phyloP scores from a whole-genome alignment of 2,797 vertebrate genomes.

The Tolypeutes matacus region DNA sequence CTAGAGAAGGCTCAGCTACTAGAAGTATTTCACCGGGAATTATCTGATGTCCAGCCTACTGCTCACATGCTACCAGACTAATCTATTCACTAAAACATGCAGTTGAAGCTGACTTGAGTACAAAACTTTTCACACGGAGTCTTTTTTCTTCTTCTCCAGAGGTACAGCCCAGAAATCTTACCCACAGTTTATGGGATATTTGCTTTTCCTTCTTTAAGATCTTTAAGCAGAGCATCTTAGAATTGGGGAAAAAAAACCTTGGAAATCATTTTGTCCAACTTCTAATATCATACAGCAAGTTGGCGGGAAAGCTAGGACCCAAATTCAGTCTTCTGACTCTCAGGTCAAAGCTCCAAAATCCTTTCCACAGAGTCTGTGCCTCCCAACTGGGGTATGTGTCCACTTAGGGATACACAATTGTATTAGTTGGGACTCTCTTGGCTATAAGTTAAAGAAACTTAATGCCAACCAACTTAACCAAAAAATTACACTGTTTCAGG shows the following conservation, averaged over 20 bases:
- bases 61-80: neutral
- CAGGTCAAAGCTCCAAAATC: neutral
- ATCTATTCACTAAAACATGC: neutral
- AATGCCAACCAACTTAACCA: too few relatives aligned
- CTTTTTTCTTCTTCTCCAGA: neutral
- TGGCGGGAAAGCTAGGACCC: neutral
- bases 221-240: constrained; percentile 21
- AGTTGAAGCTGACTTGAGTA: neutral
- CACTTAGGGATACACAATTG: neutral
- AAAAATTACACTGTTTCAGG: too few relatives aligned
- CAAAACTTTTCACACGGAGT: neutral
- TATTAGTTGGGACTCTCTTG: neutral
- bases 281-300: neutral
- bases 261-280: neutral
- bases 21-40: neutral
- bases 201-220: constrained; percentile 21
- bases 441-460: too few relatives aligned
- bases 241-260: constrained; percentile 30
- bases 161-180: neutral
- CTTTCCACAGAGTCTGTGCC: neutral
- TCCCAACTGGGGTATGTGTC: neutral
- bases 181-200: neutral
- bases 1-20: neutral
- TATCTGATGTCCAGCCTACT: neutral
- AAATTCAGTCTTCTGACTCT: neutral